A percentile compares a stretch with the other conserved stretches of the same genome.
Evolutionary conservation across 2,797 vertebrate species (phyloP).

Genomic region (Propithecus deckenii): DNA sequence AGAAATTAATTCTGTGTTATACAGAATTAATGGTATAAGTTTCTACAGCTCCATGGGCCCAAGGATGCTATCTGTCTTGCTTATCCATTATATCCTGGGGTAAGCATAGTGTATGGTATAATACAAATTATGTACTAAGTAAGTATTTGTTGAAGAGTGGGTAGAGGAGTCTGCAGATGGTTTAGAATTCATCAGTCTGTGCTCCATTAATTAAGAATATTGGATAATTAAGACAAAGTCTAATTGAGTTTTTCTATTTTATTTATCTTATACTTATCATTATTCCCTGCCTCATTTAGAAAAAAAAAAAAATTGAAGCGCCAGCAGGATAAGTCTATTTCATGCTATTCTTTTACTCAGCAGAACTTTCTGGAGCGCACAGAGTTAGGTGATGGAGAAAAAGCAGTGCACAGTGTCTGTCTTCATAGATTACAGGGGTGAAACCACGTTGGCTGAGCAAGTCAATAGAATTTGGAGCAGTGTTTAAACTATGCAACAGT

Average conservation of each 20-base stretch:
- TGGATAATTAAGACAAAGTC: slow-evolving; percentile 56
- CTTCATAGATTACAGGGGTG: not conserved
- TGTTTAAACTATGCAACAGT: not conserved
- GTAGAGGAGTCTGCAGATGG: not conserved
- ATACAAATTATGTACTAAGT: slow-evolving; percentile 46
- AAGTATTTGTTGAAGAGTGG: slow-evolving; percentile 49
- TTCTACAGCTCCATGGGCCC: not conserved
- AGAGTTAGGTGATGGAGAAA: not conserved
- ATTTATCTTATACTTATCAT: slow-evolving; percentile 41
- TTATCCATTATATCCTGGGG: not conserved
- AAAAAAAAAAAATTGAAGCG: not conserved
- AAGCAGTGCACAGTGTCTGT: not conserved
- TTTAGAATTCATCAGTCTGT: slow-evolving; percentile 59
- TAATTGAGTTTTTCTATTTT: slow-evolving; percentile 50
- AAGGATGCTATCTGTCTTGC: not conserved
- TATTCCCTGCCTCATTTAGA: not conserved
- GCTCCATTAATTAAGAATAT: slow-evolving; percentile 62
- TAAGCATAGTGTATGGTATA: not conserved
- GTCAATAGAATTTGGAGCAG: not conserved
- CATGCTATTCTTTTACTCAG: not conserved
- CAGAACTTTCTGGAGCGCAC: not conserved
- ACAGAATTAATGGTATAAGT: not conserved
- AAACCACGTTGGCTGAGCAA: not conserved
- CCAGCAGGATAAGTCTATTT: not conserved
- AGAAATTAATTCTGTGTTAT: not conserved